Conservation (phyloP, 2,797 vertebrate species). For the Philypnodon macrostomus region DNA sequence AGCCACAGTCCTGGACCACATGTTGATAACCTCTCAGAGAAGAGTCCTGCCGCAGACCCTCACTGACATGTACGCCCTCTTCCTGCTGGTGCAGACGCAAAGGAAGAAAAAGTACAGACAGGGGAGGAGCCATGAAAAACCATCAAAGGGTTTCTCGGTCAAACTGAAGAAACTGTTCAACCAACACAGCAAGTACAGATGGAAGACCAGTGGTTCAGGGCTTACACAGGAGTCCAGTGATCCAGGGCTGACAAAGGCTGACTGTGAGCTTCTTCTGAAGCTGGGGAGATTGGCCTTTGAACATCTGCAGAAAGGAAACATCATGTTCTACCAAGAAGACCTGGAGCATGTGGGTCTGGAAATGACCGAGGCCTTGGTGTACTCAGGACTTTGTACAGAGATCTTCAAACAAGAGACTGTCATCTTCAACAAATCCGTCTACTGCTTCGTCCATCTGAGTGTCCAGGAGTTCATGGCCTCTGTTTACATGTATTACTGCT, state of each 20-base stretch:
- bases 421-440: conserved; percentile 1
- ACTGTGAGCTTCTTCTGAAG: not conserved
- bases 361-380: conserved; percentile 1
- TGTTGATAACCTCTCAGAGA: not conserved
- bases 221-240: not conserved
- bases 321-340: conserved; percentile 17
- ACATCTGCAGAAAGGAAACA: conserved; percentile 13
- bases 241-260: not conserved
- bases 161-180: too few relatives aligned
- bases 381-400: conserved; percentile 23
- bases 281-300: conserved; percentile 10
- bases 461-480: conserved; percentile 2
- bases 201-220: too few relatives aligned
- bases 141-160: too few relatives aligned
- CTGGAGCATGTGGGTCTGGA: conserved; percentile 13
- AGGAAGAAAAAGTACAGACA: conserved; percentile 8
- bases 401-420: conserved; percentile 6
- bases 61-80: conserved; percentile 26
- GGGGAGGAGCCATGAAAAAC: not conserved
- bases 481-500: not conserved
- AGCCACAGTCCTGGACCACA: conserved; percentile 8
- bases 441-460: conserved; percentile 17
- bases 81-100: conserved; percentile 15
- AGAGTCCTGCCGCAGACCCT: conserved; percentile 4
- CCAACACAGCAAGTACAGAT: too few relatives aligned